Conservation (phyloP, 2,113 vertebrate species). For the Morone chrysops region DNA sequence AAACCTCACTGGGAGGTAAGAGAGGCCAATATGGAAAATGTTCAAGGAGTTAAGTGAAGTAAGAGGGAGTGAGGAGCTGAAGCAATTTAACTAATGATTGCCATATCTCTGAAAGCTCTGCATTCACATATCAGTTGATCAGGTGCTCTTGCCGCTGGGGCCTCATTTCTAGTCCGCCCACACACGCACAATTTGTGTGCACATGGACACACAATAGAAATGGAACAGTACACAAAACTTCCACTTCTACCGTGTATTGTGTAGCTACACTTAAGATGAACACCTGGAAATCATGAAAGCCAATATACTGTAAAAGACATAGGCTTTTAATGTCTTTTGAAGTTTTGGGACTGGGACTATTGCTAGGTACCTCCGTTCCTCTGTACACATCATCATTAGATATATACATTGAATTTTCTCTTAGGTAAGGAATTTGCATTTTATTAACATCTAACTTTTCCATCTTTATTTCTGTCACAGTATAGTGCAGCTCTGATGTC, state of each 20-base stretch:
- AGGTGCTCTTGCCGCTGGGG: constrained; percentile 52
- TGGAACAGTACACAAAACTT: not conserved
- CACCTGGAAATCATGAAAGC: not conserved
- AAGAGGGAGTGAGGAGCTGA: constrained; percentile 51
- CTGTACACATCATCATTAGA: not conserved
- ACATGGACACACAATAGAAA: not conserved
- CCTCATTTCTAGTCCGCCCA: constrained; percentile 52
- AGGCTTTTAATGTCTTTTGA: not conserved
- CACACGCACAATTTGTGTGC: constrained; percentile 22
- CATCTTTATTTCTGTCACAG: too few relatives aligned
- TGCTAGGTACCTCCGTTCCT: too few relatives aligned
- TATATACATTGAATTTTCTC: not conserved
- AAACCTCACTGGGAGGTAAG: constrained; percentile 31
- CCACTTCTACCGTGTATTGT: not conserved
- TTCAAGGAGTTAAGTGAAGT: constrained; percentile 50
- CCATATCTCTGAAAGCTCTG: constrained; percentile 49
- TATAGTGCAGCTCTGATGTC: too few relatives aligned
- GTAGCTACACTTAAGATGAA: too few relatives aligned
- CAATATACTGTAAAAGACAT: not conserved
- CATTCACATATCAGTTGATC: constrained; percentile 56
- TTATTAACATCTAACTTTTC: too few relatives aligned
- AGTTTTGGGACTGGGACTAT: not conserved
- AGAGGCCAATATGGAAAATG: constrained; percentile 15
- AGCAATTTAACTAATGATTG: constrained; percentile 70
- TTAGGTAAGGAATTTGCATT: not conserved